Conservation (phyloP, 2,113 vertebrate genomes). For the Tyrannus savana region DNA sequence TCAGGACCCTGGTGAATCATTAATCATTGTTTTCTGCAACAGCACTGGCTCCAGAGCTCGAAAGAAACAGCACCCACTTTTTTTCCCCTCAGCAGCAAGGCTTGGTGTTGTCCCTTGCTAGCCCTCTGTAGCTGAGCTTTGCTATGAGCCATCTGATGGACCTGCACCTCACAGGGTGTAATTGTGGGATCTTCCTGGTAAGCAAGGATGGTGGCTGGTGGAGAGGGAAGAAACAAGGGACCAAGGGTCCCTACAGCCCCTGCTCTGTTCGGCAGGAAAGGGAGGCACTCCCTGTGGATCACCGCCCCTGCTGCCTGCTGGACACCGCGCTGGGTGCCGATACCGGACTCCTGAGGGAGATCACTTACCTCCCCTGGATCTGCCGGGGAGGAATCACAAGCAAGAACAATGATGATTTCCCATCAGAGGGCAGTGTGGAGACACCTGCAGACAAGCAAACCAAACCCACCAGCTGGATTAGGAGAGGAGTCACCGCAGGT, state of each 20-base stretch:
- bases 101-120: background rate
- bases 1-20: background rate
- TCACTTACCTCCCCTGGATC: background rate
- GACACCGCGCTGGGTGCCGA: fast-evolving
- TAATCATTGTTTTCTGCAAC: background rate
- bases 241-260: background rate
- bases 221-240: background rate
- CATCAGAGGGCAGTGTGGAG: background rate
- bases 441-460: background rate
- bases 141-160: fast-evolving
- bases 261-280: background rate
- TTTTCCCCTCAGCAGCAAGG: background rate
- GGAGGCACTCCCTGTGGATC: background rate
- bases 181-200: background rate
- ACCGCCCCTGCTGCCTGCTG: background rate
- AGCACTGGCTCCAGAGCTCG: background rate
- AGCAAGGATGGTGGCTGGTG: fast-evolving
- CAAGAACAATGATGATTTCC: background rate
- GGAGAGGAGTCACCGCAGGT: background rate
- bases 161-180: background rate
- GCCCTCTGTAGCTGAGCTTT: background rate
- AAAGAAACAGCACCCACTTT: background rate
- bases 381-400: background rate
- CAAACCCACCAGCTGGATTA: fast-evolving
- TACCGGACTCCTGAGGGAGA: fast-evolving